phyloP scores from a whole-genome alignment of 2,888 invertebrate genomes.

The Trypoxylon attenuatum region DNA sequence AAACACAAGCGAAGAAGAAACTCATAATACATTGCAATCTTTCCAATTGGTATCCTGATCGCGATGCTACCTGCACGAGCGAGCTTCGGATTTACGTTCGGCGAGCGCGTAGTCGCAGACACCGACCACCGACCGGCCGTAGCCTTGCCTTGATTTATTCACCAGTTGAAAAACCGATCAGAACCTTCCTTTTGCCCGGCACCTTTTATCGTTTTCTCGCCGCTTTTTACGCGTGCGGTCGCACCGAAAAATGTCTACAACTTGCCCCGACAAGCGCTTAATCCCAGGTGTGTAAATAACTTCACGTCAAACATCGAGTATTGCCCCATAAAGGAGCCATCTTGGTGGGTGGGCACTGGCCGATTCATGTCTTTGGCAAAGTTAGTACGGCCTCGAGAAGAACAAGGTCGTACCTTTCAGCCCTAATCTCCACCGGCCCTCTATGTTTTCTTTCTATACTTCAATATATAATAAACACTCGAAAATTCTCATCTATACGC shows the following conservation, averaged over 20 bases:
- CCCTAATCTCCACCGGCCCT: not conserved
- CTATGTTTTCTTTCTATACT: too few relatives aligned
- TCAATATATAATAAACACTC: too few relatives aligned
- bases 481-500: too few relatives aligned
- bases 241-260: conserved; percentile 35
- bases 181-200: conserved; percentile 37
- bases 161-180: conserved; percentile 29
- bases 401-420: conserved; percentile 36
- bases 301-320: conserved; percentile 70
- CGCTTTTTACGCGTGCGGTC: conserved; percentile 19
- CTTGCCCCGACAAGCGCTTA: conserved; percentile 41
- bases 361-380: conserved; percentile 59
- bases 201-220: conserved; percentile 29
- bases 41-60: conserved; percentile 26
- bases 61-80: conserved; percentile 42
- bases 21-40: not conserved
- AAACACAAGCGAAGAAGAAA: conserved; percentile 1
- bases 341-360: conserved; percentile 72
- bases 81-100: conserved; percentile 40
- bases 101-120: conserved; percentile 60
- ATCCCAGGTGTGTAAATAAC: conserved; percentile 66
- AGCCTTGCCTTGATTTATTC: conserved; percentile 33
- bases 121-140: conserved; percentile 67
- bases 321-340: conserved; percentile 71
- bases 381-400: conserved; percentile 35